These are phyloP conservation scores for Orchesella cincta DNA, from an alignment of 1,140 invertebrate genomes.

Conservation along the genomic window DNA sequence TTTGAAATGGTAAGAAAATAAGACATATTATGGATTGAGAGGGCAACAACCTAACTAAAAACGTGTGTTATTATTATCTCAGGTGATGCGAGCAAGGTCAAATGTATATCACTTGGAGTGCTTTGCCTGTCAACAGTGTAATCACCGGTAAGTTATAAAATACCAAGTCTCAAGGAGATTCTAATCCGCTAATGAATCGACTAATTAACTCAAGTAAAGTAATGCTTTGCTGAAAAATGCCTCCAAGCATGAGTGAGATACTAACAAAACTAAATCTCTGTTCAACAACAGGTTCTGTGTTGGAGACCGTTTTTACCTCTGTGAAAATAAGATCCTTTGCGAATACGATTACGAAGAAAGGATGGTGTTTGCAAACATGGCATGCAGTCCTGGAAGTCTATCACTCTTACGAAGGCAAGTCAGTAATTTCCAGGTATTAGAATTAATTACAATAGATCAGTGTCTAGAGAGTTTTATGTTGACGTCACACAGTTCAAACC, in stretches of 20 bases:
- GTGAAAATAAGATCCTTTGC: constrained; percentile 95
- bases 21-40: too few species aligned
- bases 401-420: constrained; percentile 63
- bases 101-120: constrained; percentile 98
- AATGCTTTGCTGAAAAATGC: too few species aligned
- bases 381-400: constrained; percentile 61
- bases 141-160: constrained; percentile 84
- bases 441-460: not conserved
- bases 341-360: constrained; percentile 91
- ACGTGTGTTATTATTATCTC: too few species aligned
- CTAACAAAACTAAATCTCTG: too few species aligned
- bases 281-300: constrained; percentile 82
- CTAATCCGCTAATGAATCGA: too few species aligned
- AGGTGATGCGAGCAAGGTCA: constrained; percentile 92
- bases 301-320: constrained; percentile 92
- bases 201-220: too few species aligned
- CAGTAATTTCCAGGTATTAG: constrained; percentile 54
- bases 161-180: too few species aligned
- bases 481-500: too few species aligned
- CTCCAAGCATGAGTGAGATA: too few species aligned
- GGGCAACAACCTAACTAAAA: too few species aligned
- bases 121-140: constrained; percentile 97
- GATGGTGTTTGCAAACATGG: constrained; percentile 63
- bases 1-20: constrained; percentile 99
- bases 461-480: too few species aligned